These are phyloP conservation scores for Chinchilla lanigera DNA, from an alignment of 2,113 vertebrate genomes.

Conservation along the genomic window DNA sequence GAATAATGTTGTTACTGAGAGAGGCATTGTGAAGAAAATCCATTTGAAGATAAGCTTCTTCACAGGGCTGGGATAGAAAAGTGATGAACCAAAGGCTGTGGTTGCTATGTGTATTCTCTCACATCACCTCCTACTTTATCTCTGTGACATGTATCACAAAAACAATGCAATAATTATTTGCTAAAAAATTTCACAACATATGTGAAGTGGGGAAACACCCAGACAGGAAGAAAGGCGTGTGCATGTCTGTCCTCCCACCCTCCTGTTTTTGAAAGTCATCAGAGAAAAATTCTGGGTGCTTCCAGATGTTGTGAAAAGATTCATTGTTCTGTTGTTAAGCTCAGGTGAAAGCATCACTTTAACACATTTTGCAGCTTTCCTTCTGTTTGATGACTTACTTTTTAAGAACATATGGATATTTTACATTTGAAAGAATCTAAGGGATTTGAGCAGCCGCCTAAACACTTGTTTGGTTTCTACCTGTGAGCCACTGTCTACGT, in stretches of 20 bases:
- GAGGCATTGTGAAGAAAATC: conserved; percentile 45
- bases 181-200: background rate
- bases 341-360: conserved; percentile 8
- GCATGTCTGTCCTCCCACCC: background rate
- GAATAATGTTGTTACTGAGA: conserved; percentile 51
- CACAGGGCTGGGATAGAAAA: background rate
- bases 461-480: background rate
- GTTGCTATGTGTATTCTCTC: background rate
- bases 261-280: background rate
- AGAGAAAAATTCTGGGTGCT: conserved; percentile 52
- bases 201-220: conserved; percentile 22
- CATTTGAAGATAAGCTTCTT: conserved; percentile 21
- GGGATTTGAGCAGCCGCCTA: background rate
- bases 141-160: conserved; percentile 31
- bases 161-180: background rate
- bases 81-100: background rate
- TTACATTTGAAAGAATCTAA: conserved; percentile 23
- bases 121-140: background rate
- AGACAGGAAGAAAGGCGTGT: background rate
- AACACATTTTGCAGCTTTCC: background rate
- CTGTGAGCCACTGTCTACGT: background rate
- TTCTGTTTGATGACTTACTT: background rate
- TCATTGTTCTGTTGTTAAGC: conserved; percentile 46
- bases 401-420: background rate
- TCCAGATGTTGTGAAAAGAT: conserved; percentile 54